These are phyloP conservation scores for Carettochelys insculpta DNA, from an alignment of 2,113 vertebrate species.

Conservation along the genomic window DNA sequence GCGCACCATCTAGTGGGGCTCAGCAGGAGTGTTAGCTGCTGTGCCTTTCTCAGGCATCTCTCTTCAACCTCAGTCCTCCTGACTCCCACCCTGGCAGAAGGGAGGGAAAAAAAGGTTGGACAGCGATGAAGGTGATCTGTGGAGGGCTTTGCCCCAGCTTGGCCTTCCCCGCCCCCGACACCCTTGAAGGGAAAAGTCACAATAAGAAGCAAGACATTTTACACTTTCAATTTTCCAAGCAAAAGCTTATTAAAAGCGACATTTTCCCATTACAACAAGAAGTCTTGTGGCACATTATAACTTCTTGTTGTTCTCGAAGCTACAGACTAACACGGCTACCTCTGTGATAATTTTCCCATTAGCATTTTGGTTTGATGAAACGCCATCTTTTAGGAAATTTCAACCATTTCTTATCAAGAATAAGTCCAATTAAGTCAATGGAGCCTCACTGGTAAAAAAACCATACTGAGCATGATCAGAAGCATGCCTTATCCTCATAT, in stretches of 20 bases:
- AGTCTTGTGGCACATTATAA: no score
- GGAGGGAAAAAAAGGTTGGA: no score
- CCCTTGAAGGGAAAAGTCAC: background rate
- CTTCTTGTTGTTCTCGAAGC: no score
- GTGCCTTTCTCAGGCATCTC: no score
- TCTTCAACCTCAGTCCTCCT: no score
- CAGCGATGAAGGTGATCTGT: no score
- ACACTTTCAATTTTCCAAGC: background rate
- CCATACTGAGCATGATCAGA: background rate
- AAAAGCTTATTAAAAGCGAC: background rate
- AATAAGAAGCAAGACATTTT: background rate
- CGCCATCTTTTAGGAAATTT: background rate
- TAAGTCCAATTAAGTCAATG: background rate
- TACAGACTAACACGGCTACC: no score
- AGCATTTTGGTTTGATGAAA: background rate
- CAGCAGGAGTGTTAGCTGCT: no score
- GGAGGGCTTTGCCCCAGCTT: no score
- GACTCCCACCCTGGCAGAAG: no score
- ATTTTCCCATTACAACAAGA: background rate
- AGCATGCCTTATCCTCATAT: background rate
- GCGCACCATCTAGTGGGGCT: no score
- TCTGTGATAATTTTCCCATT: no score
- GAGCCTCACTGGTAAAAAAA: background rate
- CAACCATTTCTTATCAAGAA: background rate
- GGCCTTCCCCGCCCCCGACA: fast-evolving